phyloP scores from a whole-genome alignment of 2,113 vertebrate genomes.

The Cisticola juncidis region DNA sequence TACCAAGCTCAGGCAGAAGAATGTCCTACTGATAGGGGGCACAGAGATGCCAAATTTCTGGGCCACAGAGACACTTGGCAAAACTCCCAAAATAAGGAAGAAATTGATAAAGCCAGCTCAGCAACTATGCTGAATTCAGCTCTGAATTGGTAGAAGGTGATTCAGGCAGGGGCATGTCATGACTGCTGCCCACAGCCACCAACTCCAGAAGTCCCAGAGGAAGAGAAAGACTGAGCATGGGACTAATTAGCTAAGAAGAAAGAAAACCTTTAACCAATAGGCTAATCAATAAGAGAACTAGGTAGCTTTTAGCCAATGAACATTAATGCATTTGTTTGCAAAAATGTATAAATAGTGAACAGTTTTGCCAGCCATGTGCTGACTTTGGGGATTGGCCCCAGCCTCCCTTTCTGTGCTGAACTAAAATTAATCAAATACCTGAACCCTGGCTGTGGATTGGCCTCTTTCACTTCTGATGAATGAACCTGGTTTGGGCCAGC shows the following conservation, averaged over 20 bases:
- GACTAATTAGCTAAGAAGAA: not conserved
- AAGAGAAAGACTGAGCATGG: not conserved
- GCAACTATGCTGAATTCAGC: not conserved
- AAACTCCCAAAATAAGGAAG: not conserved
- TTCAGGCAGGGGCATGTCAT: fast-evolving
- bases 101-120: not conserved
- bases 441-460: not conserved
- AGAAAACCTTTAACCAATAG: not conserved
- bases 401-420: not conserved
- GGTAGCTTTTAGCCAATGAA: not conserved
- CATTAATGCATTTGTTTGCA: not conserved
- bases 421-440: not conserved
- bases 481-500: not conserved
- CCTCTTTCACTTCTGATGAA: not conserved
- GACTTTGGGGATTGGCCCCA: not conserved
- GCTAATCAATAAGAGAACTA: not conserved
- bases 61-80: not conserved
- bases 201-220: not conserved
- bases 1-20: not conserved
- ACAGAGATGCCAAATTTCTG: not conserved
- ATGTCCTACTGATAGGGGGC: not conserved
- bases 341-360: not conserved
- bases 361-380: not conserved
- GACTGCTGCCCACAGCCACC: not conserved
- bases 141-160: not conserved